Evolutionary conservation across 2,113 vertebrate genomes (phyloP), one percentile per base, ranked within the genome.

Genomic region (Ameiurus melas): DNA sequence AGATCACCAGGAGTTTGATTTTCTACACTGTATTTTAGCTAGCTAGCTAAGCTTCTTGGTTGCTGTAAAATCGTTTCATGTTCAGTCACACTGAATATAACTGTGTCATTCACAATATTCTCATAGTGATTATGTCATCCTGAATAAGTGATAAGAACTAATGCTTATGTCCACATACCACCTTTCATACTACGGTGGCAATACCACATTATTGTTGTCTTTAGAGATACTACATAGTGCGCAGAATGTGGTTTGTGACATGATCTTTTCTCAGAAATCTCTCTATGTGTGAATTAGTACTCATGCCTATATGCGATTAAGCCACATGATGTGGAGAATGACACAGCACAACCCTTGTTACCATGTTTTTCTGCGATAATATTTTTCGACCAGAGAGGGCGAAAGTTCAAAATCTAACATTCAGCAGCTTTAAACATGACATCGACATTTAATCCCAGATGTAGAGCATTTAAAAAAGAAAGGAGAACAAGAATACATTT

Each of bases 391-490:
- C 73, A 77, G 36, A 47, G 39, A 27, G 20, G 73, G 77, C 5
- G 1, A 3, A 8, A n/a, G 51, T 78, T 51, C 43, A n/a, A 78
- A 78, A 27, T 43, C 36, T 10, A 39, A 2, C 36, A 22, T 75
- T 73, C 36, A 27, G 19, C 39, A 25, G 75, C 43, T 51, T 51
- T n/a, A 16, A 53, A n/a, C 9, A 51, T 78, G 43, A n/a, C 39
- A 92, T 94, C 92, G 27, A 16, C 75, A 92, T 94, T 93, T 92
- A 94, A 94, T 94, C 92, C 89, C 51, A 89, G 88, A 89, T 85
- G 47, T 85, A 90, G 84, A 86, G 90, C 0, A 13, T 27, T 55
- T 88, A 33, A 83, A 73, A 88, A 39, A 73, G 70, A 73, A 73
- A 73, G 33, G 33, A 73, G 33, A 36, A 73, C 30, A 73, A 78